Evolutionary conservation across 2,888 invertebrate genomes (phyloP).

Genomic region (Horisme vitalbata): DNA sequence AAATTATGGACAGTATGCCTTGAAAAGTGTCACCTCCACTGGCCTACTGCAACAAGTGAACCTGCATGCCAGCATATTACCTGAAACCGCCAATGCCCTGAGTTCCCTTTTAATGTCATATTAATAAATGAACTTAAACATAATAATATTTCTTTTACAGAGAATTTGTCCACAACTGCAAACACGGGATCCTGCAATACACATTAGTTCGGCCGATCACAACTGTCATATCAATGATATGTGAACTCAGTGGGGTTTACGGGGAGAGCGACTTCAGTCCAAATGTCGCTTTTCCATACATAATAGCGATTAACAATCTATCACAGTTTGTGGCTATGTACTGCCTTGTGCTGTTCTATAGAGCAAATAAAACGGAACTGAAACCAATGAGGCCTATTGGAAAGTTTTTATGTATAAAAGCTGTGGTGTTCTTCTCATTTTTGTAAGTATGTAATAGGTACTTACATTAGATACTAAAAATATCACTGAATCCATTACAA

Average conservation of each 20-base stretch:
- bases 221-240: constrained; percentile 94
- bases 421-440: constrained; percentile 98
- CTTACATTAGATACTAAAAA: too few relatives aligned
- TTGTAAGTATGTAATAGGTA: constrained; percentile 88
- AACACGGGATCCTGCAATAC: constrained; percentile 98
- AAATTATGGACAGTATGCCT: too few relatives aligned
- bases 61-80: too few relatives aligned
- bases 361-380: constrained; percentile 92
- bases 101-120: too few relatives aligned
- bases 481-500: too few relatives aligned
- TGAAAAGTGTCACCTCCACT: too few relatives aligned
- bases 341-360: constrained; percentile 96
- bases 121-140: too few relatives aligned
- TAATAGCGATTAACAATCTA: constrained; percentile 93
- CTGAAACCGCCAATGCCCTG: too few relatives aligned
- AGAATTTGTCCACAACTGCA: constrained; percentile 96
- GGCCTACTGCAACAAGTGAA: too few relatives aligned
- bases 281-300: constrained; percentile 94
- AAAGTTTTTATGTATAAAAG: constrained; percentile 98
- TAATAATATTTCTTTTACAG: constrained; percentile 69
- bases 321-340: constrained; percentile 99
- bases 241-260: constrained; percentile 92
- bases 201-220: constrained; percentile 95
- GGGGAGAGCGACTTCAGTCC: constrained; percentile 95
- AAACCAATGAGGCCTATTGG: constrained; percentile 96